Conservation (phyloP, 1,140 invertebrate species). For the Aethina tumida region DNA sequence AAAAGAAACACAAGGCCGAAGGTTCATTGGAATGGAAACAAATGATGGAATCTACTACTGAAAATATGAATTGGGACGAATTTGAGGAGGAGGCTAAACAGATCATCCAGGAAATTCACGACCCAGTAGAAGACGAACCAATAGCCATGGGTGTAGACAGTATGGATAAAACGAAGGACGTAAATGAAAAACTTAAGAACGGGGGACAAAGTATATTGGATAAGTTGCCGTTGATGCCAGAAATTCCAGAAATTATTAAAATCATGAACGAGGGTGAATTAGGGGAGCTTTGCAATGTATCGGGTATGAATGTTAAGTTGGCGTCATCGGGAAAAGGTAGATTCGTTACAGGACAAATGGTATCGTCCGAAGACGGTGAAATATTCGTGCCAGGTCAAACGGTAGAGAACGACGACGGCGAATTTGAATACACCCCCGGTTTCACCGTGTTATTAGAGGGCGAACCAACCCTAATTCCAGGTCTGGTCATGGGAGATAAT, state of each 20-base stretch:
- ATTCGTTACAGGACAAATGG: conserved; percentile 48
- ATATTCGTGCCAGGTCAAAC: conserved; percentile 65
- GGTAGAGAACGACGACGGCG: conserved; percentile 50
- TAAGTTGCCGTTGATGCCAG: conserved; percentile 48
- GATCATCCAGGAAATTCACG: conserved; percentile 28
- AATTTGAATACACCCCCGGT: conserved; percentile 56
- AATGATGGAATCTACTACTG: conserved; percentile 25
- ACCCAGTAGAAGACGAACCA: conserved; percentile 29
- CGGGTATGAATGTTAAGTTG: conserved; percentile 54
- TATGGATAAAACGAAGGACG: conserved; percentile 45
- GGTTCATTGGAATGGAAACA: conserved; percentile 29
- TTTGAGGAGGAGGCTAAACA: conserved; percentile 38
- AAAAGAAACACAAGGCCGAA: conserved; percentile 36
- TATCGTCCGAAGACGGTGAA: conserved; percentile 55
- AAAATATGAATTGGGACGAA: conserved; percentile 34
- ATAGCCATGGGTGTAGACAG: conserved; percentile 39
- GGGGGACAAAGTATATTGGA: conserved; percentile 42
- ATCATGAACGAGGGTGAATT: conserved; percentile 47
- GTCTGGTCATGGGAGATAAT: conserved; percentile 34
- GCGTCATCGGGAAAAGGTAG: conserved; percentile 37
- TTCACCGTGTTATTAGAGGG: conserved; percentile 56
- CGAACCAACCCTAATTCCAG: conserved; percentile 54
- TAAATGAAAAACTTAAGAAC: conserved; percentile 42
- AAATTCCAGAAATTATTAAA: conserved; percentile 51
- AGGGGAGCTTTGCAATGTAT: conserved; percentile 47